phyloP scores from a whole-genome alignment of 2,113 vertebrate genomes.

The Aegithalos caudatus region DNA sequence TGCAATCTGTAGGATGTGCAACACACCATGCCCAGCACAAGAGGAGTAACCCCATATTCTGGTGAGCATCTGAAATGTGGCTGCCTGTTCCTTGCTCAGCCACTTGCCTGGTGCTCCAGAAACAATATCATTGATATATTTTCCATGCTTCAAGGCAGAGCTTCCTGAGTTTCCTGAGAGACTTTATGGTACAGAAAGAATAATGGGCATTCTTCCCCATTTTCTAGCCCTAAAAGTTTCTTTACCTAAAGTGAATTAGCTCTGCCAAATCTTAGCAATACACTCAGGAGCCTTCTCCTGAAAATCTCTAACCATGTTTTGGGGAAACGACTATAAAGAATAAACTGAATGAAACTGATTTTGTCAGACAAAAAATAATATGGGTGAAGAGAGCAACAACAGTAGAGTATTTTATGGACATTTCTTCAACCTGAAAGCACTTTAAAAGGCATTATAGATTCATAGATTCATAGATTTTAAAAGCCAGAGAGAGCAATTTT shows the following conservation, averaged over 20 bases:
- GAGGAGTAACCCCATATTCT: not conserved
- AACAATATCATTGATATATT: not conserved
- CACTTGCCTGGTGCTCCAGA: accelerated
- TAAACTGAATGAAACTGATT: not conserved
- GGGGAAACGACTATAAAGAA: not conserved
- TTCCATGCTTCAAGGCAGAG: not conserved
- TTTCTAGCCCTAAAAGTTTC: not conserved
- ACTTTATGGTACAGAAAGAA: not conserved
- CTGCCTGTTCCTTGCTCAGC: not conserved
- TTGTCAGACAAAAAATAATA: not conserved
- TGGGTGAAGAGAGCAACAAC: not conserved
- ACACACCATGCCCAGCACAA: not conserved
- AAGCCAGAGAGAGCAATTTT: conserved; percentile 31
- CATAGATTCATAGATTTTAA: conserved; percentile 38
- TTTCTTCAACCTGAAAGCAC: conserved; percentile 2
- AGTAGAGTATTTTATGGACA: not conserved
- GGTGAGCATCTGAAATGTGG: not conserved
- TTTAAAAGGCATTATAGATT: conserved; percentile 40
- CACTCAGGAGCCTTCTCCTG: not conserved
- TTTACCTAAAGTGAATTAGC: not conserved
- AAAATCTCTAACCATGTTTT: not conserved
- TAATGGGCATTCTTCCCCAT: not conserved
- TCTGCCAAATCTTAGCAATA: not conserved
- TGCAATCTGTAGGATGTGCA: not conserved
- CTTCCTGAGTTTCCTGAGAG: not conserved